A percentile compares a stretch with the other conserved stretches of the same genome.
Evolutionary conservation across 2,797 vertebrate genomes (phyloP).

Genomic region (Amniataba percoides): DNA sequence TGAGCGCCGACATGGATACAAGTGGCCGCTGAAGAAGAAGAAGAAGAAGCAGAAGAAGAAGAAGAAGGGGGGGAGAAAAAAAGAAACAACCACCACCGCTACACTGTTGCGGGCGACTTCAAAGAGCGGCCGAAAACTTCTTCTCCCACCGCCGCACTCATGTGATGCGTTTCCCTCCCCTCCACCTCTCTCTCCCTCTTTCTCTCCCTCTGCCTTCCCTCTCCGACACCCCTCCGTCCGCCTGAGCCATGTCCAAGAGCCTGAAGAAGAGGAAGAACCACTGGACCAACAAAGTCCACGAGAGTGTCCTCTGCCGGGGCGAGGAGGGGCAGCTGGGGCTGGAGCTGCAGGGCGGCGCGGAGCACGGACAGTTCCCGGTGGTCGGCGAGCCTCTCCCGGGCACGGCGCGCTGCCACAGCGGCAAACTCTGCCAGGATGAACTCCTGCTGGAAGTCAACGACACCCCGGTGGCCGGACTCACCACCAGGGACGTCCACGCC

Average conservation of each 20-base stretch:
- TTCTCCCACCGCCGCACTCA: conserved; percentile 69
- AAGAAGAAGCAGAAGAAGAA: too few relatives aligned
- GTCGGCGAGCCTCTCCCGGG: conserved; percentile 89
- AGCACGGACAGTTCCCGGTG: conserved; percentile 96
- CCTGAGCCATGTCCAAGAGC: conserved; percentile 94
- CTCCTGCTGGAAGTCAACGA: conserved; percentile 97
- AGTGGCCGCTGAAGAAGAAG: background rate
- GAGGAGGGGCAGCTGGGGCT: conserved; percentile 91
- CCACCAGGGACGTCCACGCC: conserved; percentile 95
- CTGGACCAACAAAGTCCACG: conserved; percentile 98
- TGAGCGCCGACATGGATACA: conserved; percentile 77
- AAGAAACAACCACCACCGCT: too few relatives aligned
- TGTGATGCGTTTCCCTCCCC: conserved; percentile 56
- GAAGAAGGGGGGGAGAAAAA: too few relatives aligned
- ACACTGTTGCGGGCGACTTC: conserved; percentile 33
- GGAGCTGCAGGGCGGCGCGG: conserved; percentile 94
- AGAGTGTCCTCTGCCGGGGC: conserved; percentile 91
- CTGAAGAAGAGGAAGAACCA: conserved; percentile 95
- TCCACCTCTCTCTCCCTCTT: too few relatives aligned
- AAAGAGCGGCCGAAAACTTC: conserved; percentile 58
- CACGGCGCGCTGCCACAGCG: conserved; percentile 88
- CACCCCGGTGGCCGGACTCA: conserved; percentile 96
- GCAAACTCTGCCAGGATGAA: conserved; percentile 84
- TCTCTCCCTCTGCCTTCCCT: too few relatives aligned
- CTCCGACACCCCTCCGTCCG: background rate